Percentiles rank a stretch among this genome's conserved stretches.
Evolutionary conservation across 2,113 vertebrate species (phyloP).

Genomic region (Rhombomys opimus): DNA sequence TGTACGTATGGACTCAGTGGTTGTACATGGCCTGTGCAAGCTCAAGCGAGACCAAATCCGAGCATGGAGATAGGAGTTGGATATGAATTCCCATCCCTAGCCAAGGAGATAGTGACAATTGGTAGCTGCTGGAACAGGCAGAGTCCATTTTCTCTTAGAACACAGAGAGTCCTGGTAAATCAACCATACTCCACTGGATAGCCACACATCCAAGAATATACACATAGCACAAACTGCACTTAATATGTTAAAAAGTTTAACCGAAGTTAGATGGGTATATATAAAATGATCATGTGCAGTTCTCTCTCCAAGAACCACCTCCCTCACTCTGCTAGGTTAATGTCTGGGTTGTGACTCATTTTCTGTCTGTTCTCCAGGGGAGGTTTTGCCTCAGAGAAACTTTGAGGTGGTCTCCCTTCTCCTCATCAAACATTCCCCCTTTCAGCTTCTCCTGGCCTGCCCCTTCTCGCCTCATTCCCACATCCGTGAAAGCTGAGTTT

Average conservation of each 20-base stretch:
- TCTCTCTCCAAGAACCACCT: constrained; percentile 8
- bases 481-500: background rate
- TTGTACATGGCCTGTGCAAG: background rate
- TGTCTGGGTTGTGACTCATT: constrained; percentile 33
- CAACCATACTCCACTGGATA: no score
- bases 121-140: background rate
- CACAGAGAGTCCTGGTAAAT: no score
- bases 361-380: constrained; percentile 58
- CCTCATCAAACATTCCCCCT: background rate
- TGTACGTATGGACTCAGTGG: background rate
- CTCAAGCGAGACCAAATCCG: background rate
- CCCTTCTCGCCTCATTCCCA: background rate
- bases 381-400: background rate
- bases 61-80: background rate
- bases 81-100: background rate
- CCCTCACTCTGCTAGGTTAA: constrained; percentile 46
- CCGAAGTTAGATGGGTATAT: background rate
- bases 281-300: background rate
- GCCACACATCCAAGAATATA: no score
- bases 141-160: background rate
- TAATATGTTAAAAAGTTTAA: background rate
- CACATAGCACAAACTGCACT: background rate
- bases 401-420: constrained; percentile 29
- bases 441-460: background rate
- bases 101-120: background rate